Evolutionary conservation across 2,797 vertebrate species (phyloP).

Genomic region (Bradypodion ventrale): DNA sequence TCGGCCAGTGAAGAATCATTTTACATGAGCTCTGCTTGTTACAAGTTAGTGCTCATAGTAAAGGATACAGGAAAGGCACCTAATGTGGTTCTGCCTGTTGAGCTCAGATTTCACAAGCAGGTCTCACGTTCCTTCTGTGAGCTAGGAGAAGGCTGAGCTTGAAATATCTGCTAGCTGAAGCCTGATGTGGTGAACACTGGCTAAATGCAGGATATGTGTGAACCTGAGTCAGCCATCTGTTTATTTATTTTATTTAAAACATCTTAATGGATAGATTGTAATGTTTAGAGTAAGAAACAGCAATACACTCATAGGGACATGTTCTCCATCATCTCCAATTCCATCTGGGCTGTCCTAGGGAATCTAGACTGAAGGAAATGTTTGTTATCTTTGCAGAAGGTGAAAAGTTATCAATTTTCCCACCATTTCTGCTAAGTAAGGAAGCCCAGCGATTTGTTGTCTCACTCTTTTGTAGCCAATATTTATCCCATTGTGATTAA

Average conservation of each 20-base stretch:
- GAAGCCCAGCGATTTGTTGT: not conserved
- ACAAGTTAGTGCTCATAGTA: slow-evolving; percentile 48
- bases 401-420: not conserved
- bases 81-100: slow-evolving; percentile 22
- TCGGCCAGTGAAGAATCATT: slow-evolving; percentile 51
- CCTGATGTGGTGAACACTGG: slow-evolving; percentile 34
- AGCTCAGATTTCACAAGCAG: slow-evolving; percentile 17
- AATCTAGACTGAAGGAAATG: not conserved
- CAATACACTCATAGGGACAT: not conserved
- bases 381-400: not conserved
- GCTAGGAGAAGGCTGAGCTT: slow-evolving; percentile 17
- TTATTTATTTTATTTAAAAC: slow-evolving; percentile 40
- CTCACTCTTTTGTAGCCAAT: not conserved
- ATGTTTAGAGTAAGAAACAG: slow-evolving; percentile 9
- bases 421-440: not conserved
- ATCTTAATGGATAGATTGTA: not conserved
- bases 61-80: slow-evolving; percentile 47
- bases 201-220: slow-evolving; percentile 3
- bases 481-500: not conserved
- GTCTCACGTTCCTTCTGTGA: slow-evolving; percentile 49
- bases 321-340: slow-evolving; percentile 4
- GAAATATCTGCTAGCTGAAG: slow-evolving; percentile 36
- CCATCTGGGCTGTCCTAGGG: not conserved
- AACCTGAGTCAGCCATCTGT: slow-evolving; percentile 42
- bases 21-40: slow-evolving; percentile 44